Evolutionary conservation across 2,797 vertebrate species (phyloP).

Genomic region (Capromys pilorides): DNA sequence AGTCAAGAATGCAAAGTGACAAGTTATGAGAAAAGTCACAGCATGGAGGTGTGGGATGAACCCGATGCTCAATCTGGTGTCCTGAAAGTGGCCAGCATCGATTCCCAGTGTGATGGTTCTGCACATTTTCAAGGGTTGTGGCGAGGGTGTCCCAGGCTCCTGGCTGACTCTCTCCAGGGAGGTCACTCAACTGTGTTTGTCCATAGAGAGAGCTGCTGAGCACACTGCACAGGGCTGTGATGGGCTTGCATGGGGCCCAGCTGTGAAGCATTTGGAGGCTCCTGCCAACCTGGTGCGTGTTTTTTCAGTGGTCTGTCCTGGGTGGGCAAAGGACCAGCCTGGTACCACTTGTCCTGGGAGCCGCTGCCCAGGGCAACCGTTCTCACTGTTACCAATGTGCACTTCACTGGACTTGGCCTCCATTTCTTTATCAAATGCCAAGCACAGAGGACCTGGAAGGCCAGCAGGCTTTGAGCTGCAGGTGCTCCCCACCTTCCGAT

Average conservation of each 20-base stretch:
- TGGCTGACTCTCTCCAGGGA: neutral
- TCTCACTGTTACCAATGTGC: too few relatives aligned
- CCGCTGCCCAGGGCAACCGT: neutral
- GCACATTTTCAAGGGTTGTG: neutral
- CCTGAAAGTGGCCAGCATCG: neutral
- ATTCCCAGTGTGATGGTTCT: neutral
- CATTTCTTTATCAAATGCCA: neutral
- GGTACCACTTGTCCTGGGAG: neutral
- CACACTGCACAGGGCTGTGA: neutral
- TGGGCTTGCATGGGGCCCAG: neutral
- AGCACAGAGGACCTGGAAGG: neutral
- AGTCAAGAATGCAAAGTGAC: neutral
- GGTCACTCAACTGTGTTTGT: neutral
- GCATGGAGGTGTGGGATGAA: neutral
- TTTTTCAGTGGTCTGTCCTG: neutral
- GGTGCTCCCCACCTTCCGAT: neutral
- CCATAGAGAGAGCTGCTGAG: accelerated
- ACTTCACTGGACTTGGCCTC: neutral
- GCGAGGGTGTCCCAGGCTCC: neutral
- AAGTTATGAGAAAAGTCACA: neutral
- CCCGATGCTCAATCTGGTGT: neutral
- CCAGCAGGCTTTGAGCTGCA: neutral
- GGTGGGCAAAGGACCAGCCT: neutral
- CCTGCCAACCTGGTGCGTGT: neutral
- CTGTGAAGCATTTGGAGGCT: neutral